phyloP scores from a whole-genome alignment of 2,113 vertebrate species.

The Tachuris rubrigastra region DNA sequence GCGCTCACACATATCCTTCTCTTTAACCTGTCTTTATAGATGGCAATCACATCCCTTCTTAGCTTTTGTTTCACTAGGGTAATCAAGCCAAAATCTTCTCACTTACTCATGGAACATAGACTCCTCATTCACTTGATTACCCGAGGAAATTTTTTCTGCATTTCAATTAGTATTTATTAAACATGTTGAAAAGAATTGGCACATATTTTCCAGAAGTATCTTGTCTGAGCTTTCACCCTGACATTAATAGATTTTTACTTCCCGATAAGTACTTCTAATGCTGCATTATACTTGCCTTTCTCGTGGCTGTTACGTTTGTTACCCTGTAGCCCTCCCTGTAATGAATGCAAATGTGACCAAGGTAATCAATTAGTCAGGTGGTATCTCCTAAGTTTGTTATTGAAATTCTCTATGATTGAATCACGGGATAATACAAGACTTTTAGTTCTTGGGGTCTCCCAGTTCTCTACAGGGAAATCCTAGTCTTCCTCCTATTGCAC shows the following conservation, averaged over 20 bases:
- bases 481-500: rapidly evolving
- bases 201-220: neutral
- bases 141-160: neutral
- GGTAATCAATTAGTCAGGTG: neutral
- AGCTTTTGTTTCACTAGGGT: neutral
- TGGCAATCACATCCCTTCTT: neutral
- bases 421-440: neutral
- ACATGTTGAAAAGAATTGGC: neutral
- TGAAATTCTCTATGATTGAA: neutral
- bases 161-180: slow-evolving; percentile 18
- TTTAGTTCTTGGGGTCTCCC: neutral
- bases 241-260: neutral
- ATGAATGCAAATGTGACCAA: neutral
- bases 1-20: neutral
- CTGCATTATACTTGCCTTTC: neutral
- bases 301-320: neutral
- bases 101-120: neutral
- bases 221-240: neutral
- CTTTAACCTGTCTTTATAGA: neutral
- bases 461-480: neutral
- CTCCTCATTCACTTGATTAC: slow-evolving; percentile 12
- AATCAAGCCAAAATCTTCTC: neutral
- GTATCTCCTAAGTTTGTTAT: neutral
- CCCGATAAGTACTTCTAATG: neutral
- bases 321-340: too few species aligned